Conservation (phyloP, 2,888 invertebrate species). For the Acanthosepion pharaonis region DNA sequence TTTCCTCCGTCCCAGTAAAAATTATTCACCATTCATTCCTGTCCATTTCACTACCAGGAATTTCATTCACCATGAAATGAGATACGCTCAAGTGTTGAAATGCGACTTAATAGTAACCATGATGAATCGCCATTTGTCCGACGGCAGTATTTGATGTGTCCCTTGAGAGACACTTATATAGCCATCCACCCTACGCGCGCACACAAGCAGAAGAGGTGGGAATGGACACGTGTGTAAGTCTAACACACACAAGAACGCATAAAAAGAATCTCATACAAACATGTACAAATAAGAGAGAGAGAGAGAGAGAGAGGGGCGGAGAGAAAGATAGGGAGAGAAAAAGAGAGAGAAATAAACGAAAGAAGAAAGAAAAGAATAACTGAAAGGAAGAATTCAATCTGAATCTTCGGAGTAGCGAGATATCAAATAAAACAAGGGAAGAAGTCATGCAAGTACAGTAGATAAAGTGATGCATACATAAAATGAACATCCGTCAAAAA, state of each 20-base stretch:
- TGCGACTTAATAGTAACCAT: conserved; percentile 11
- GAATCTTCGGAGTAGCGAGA: neutral
- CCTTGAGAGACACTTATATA: neutral
- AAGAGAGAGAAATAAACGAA: neutral
- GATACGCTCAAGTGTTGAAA: conserved; percentile 33
- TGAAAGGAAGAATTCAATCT: neutral
- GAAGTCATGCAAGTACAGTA: neutral
- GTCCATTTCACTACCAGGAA: neutral
- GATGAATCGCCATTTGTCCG: neutral
- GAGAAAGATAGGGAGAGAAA: too few species aligned
- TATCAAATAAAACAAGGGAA: neutral
- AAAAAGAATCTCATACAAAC: neutral
- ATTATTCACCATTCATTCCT: neutral
- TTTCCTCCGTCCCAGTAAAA: neutral
- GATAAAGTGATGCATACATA: neutral
- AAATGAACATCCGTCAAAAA: neutral
- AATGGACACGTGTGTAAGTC: neutral
- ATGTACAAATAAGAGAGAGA: neutral
- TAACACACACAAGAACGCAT: neutral
- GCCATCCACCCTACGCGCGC: neutral
- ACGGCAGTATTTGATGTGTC: neutral
- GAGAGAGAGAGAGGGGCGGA: neutral
- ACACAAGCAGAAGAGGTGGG: conserved; percentile 15
- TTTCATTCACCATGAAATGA: conserved; percentile 22
- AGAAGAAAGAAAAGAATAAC: neutral